Evolutionary conservation across 2,113 vertebrate genomes (phyloP), one percentile per base, ranked within the genome.

Genomic region (Festucalex cinctus): DNA sequence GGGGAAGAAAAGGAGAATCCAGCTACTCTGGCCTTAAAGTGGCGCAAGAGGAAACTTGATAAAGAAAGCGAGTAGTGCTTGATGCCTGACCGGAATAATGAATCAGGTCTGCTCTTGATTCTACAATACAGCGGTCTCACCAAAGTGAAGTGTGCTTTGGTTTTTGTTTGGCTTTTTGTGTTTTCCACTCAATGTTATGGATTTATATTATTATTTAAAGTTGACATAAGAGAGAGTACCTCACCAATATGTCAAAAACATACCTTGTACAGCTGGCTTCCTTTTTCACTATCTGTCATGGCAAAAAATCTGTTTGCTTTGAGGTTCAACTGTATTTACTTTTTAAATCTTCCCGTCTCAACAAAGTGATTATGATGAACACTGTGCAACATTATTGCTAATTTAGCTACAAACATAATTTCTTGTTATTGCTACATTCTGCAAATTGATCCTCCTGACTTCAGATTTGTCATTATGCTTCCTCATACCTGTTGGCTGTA

Each of bases 51-150:
- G 68, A 44, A 71, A 59, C 22, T 66, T 81, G 87, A 86, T 86
- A 86, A 88, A 86, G 77, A 89, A 36, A 36, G 56, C 17, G 28
- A 82, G 73, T 81, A 81, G 69, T 71, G 62, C 62, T 69, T 68
- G 20, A 49, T 22, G 20, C 62, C 69, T 69, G 66, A 82, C 78
- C 75, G 69, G 81, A 88, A 87, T 87, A 88, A 85, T 80, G 71
- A 83, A 58, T 69, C 10, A 20, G 69, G 79, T 51, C 69, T 68
- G 71, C 59, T 77, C 79, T 74, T 81, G 70, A 75, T 80, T 82
- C 65, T 63, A 80, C 74, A 64, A 60, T 76, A 63, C 76, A 37
- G 56, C 35, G 56, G 56, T n/a, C 6, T 51, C 20, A 22, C n/a
- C n/a, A 22, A 51, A 51, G 20, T n/a, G 20, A 51, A 22, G 9